Percentiles rank a stretch among this genome's conserved stretches.
Conservation (phyloP, 2,113 vertebrate species). For the Eptesicus fuscus region DNA sequence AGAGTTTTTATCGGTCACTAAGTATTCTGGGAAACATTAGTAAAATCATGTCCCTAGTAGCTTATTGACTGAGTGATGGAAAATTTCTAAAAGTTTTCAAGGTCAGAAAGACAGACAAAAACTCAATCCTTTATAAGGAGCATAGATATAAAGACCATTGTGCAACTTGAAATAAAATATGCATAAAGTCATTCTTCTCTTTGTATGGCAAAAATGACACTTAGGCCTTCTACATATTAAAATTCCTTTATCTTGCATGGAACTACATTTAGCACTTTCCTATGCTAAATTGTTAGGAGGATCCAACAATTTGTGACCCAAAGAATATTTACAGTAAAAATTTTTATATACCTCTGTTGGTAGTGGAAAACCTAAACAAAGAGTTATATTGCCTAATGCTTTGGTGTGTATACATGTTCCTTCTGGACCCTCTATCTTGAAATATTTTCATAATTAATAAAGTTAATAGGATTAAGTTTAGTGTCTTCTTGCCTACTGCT, state of each 20-base stretch:
- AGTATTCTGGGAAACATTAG: not conserved
- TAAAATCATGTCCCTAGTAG: not conserved
- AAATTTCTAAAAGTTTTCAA: not conserved
- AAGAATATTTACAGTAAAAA: conserved; percentile 1
- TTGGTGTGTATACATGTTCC: not conserved
- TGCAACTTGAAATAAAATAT: conserved; percentile 23
- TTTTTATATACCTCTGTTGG: not conserved
- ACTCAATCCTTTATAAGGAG: not conserved
- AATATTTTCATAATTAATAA: not conserved
- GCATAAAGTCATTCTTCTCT: not conserved
- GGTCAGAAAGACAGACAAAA: not conserved
- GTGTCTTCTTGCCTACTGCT: not conserved
- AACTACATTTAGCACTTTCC: conserved; percentile 29
- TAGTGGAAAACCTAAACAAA: conserved; percentile 8
- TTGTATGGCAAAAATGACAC: not conserved
- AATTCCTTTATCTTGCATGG: not conserved
- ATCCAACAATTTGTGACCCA: conserved; percentile 21
- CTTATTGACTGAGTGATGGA: not conserved
- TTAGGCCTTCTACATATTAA: not conserved
- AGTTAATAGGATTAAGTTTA: conserved; percentile 26
- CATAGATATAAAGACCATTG: not conserved
- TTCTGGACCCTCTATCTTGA: not conserved
- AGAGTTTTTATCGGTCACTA: not conserved
- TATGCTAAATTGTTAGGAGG: not conserved
- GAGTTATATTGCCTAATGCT: not conserved